Conservation (phyloP, 2,797 vertebrate species). For the Macropodus opercularis region DNA sequence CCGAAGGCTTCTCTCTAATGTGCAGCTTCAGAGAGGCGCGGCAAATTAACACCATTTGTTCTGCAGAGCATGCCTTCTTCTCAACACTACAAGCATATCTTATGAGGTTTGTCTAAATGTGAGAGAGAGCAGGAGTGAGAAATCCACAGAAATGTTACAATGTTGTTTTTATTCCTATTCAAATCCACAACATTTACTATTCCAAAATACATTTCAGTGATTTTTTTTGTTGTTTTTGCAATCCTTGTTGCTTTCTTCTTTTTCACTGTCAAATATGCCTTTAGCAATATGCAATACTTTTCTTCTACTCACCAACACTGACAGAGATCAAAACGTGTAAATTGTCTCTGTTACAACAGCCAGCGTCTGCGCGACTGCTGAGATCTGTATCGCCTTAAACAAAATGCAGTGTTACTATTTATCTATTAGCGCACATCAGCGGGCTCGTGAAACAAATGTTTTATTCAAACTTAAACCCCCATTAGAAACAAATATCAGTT, state of each 20-base stretch:
- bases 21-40: constrained; percentile 88
- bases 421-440: constrained; percentile 45
- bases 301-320: constrained; percentile 43
- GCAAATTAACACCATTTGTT: constrained; percentile 97
- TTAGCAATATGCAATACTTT: constrained; percentile 53
- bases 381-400: constrained; percentile 42
- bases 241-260: constrained; percentile 56
- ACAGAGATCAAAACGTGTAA: constrained; percentile 65
- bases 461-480: constrained; percentile 53
- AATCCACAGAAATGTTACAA: constrained; percentile 57
- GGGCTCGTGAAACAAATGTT: constrained; percentile 55
- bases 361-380: constrained; percentile 62
- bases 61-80: constrained; percentile 89
- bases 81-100: constrained; percentile 88
- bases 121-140: constrained; percentile 65
- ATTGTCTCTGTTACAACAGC: constrained; percentile 56
- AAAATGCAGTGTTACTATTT: constrained; percentile 43
- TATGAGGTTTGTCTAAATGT: constrained; percentile 82
- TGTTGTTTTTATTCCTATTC: constrained; percentile 32
- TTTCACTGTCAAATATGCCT: constrained; percentile 54
- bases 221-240: constrained; percentile 12
- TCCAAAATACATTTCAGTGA: constrained; percentile 37
- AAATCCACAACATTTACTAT: constrained; percentile 50
- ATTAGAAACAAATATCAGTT: constrained; percentile 65
- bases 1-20: constrained; percentile 89